phyloP scores from a whole-genome alignment of 1,140 invertebrate genomes.

The Diabrotica virgifera region DNA sequence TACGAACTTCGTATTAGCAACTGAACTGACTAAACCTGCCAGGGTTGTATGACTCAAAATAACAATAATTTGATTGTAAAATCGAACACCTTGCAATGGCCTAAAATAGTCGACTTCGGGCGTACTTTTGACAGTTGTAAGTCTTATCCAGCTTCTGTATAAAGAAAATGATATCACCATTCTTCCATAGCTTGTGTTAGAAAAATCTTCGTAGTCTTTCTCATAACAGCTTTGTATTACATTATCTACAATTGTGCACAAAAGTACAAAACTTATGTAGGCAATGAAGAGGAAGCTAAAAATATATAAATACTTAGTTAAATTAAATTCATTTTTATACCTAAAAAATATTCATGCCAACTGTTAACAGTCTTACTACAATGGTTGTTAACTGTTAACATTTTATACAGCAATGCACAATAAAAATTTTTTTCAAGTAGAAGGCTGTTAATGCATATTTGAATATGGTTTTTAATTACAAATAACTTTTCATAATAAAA shows the following conservation, averaged over 20 bases:
- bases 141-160: constrained; percentile 27
- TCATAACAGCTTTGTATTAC: constrained; percentile 12
- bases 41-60: constrained; percentile 30
- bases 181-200: constrained; percentile 8
- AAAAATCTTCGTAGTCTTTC: constrained; percentile 13
- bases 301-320: constrained; percentile 11
- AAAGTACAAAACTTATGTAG: constrained; percentile 21
- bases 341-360: too few species aligned
- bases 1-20: constrained; percentile 27
- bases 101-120: constrained; percentile 26
- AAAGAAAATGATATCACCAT: constrained; percentile 28
- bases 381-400: too few species aligned
- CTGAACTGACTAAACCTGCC: constrained; percentile 16
- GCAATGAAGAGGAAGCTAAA: constrained; percentile 23
- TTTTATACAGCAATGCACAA: too few species aligned
- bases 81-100: constrained; percentile 34
- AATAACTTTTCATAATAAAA: too few species aligned
- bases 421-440: too few species aligned
- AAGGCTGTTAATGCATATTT: too few species aligned
- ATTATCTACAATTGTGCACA: constrained; percentile 19
- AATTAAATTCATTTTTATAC: background rate
- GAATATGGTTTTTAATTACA: too few species aligned
- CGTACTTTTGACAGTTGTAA: constrained; percentile 26
- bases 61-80: constrained; percentile 30
- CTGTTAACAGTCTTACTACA: too few species aligned